phyloP scores from a whole-genome alignment of 2,888 invertebrate genomes.

The Dastarcus helophoroides region DNA sequence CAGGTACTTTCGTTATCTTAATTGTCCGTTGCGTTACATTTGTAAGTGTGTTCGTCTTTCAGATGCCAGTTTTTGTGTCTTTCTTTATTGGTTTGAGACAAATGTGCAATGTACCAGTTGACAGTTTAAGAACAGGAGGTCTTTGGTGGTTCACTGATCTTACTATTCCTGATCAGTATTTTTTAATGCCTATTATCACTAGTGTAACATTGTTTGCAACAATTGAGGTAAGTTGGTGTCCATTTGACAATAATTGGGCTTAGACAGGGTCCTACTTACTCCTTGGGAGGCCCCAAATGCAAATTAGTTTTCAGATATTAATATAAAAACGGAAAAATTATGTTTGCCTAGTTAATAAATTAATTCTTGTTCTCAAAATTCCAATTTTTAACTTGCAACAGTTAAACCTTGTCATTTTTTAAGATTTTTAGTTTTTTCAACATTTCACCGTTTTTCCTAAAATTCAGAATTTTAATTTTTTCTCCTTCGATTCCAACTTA shows the following conservation, averaged over 20 bases:
- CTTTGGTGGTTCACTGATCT: constrained; percentile 88
- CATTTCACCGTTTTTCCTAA: too few relatives aligned
- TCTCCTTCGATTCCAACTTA: too few relatives aligned
- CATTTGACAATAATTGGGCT: too few relatives aligned
- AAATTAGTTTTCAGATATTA: too few relatives aligned
- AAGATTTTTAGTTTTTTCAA: too few relatives aligned
- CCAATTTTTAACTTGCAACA: too few relatives aligned
- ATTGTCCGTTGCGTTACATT: constrained; percentile 1
- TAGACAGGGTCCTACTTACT: too few relatives aligned
- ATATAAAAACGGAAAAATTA: background rate
- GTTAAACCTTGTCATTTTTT: too few relatives aligned
- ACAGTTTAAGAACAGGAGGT: constrained; percentile 81
- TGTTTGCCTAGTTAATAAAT: too few relatives aligned
- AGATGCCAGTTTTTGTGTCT: constrained; percentile 81
- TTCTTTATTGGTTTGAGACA: constrained; percentile 78
- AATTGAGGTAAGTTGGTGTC: constrained; percentile 52
- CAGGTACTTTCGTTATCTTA: constrained; percentile 46
- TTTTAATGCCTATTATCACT: constrained; percentile 74
- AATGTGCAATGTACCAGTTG: constrained; percentile 87
- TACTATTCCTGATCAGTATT: constrained; percentile 82
- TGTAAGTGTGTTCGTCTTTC: constrained; percentile 15
- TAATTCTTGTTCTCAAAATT: too few relatives aligned
- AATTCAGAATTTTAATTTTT: too few relatives aligned
- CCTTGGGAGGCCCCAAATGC: too few relatives aligned
- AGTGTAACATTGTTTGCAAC: constrained; percentile 71